Evolutionary conservation across 1,140 invertebrate genomes (phyloP), one percentile per base, ranked within the genome.

Genomic region (Drosophila littoralis): DNA sequence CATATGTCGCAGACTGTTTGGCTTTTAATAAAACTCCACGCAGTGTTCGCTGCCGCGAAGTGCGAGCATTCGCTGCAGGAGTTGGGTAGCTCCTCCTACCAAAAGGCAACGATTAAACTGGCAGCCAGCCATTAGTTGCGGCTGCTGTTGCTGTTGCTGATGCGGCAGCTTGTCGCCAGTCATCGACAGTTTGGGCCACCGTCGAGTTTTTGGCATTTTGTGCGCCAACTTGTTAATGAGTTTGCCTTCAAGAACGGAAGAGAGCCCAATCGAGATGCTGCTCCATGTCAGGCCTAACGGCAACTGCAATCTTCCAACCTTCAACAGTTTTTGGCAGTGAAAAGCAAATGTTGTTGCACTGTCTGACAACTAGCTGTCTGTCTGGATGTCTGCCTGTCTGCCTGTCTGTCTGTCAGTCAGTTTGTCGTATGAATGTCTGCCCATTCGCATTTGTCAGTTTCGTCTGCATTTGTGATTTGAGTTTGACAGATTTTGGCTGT

Each of bases 181-280:
- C 81, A 84, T 81, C 67, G 79, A 75, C 75, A 75, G 75, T 70
- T 63, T 79, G 71, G 38, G 61, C 46, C 43, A 40, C 45, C 73
- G 68, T 76, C 59, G 52, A 69, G 43, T 75, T 73, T 79, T 46
- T 38, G 79, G 75, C 83, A 46, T 78, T 78, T 88, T 80, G 78
- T 89, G 81, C 81, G 84, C 77, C 84, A 89, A 89, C 77, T 88
- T 89, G 84, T 88, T 89, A 88, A 88, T 88, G 84, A 89, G 84
- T 88, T 88, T 88, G 84, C 77, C 64, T 43, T 43, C 35, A 55
- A 46, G 33, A 65, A 43, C 43, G 45, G 28, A 15, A 17, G 59
- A 52, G 17, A 51, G 6, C 38, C 55, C 36, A 42, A 46, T n/a
- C 7, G n/a, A 51, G 28, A 13, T 33, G 35, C 36, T 51, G 33